These are phyloP conservation scores for Ranitomeya imitator DNA, from an alignment of 2,113 vertebrate genomes.

Conservation along the genomic window DNA sequence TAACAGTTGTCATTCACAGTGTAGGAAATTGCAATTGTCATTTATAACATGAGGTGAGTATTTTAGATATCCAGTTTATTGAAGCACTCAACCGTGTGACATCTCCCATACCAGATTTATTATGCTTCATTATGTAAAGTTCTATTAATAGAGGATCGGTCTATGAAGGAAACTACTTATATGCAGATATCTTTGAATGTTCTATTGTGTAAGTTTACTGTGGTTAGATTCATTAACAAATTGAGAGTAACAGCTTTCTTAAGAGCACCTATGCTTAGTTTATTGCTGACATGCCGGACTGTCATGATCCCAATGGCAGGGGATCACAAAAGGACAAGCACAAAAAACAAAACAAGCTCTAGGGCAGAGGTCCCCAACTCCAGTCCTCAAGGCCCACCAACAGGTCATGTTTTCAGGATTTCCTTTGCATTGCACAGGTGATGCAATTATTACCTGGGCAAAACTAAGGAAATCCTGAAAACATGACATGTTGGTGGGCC, in stretches of 20 bases:
- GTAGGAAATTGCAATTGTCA: slow-evolving; percentile 1
- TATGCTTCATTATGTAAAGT: slow-evolving; percentile 28
- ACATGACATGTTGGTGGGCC: too few species aligned
- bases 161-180: background rate
- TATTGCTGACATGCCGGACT: background rate
- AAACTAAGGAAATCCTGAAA: too few species aligned
- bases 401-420: too few species aligned
- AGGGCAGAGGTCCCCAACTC: too few species aligned
- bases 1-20: slow-evolving; percentile 15
- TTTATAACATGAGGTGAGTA: slow-evolving; percentile 19
- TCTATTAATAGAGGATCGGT: slow-evolving; percentile 4
- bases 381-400: too few species aligned
- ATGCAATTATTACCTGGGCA: too few species aligned
- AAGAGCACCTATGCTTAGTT: background rate
- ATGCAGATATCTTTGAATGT: background rate
- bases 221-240: background rate
- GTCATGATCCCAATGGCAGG: too few species aligned
- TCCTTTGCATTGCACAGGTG: too few species aligned
- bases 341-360: too few species aligned
- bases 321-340: too few species aligned
- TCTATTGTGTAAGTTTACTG: background rate
- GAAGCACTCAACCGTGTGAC: slow-evolving; percentile 15
- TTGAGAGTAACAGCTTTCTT: background rate
- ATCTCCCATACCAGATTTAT: background rate
- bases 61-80: background rate